Conservation (phyloP, 37 sponge, comb jelly and placozoan genomes). For the Aplysina aerophoba region DNA sequence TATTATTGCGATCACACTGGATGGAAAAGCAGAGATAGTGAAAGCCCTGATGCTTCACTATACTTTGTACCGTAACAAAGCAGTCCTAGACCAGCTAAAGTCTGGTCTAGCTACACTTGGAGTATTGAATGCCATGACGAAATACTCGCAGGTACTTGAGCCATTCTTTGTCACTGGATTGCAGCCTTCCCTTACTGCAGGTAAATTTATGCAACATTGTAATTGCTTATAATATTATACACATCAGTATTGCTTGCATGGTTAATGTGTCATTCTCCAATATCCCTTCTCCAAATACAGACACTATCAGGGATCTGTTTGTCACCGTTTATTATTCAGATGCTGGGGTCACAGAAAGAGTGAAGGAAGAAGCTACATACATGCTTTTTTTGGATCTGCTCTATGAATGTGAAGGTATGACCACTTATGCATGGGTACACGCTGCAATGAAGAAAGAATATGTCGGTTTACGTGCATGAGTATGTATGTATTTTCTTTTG, state of each 20-base stretch:
- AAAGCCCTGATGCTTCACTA: not conserved
- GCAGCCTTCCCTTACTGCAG: not conserved
- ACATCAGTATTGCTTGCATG: not conserved
- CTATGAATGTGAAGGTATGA: conserved; percentile 8
- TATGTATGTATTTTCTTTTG: not conserved
- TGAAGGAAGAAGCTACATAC: conserved; percentile 18
- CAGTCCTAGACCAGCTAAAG: conserved; percentile 12
- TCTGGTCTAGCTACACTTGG: not conserved
- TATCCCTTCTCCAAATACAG: not conserved
- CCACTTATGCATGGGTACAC: no score
- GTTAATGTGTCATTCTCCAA: no score
- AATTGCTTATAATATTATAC: not conserved
- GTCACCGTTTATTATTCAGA: not conserved
- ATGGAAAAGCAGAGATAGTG: not conserved
- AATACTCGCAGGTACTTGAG: not conserved
- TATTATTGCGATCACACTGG: not conserved
- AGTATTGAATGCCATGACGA: not conserved
- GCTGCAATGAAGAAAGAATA: no score
- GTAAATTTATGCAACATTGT: not conserved
- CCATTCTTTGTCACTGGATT: not conserved
- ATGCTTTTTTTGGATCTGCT: conserved; percentile 21
- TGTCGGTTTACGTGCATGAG: not conserved
- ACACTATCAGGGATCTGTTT: not conserved
- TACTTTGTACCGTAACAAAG: not conserved
- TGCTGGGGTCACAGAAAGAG: not conserved